A percentile compares a stretch with the other conserved stretches of the same genome.
phyloP scores from a whole-genome alignment of 2,888 invertebrate species.

The Lasius fuliginosus region DNA sequence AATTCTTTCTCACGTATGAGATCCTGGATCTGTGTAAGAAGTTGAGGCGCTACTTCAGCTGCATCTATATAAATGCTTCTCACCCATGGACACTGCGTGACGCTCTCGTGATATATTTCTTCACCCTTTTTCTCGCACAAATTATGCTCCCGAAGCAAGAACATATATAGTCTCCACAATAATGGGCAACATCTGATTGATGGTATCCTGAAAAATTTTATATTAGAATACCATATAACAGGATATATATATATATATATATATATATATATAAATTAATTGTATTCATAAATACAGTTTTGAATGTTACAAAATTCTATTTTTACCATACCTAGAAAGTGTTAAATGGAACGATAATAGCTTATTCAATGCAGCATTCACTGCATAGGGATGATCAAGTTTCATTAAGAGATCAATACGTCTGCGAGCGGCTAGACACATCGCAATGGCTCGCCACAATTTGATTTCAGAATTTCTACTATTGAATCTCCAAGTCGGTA shows the following conservation, averaged over 20 bases:
- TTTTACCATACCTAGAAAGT: constrained; percentile 77
- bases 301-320: constrained; percentile 3
- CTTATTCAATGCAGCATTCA: constrained; percentile 80
- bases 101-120: constrained; percentile 82
- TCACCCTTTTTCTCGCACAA: constrained; percentile 83
- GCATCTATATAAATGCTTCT: constrained; percentile 89
- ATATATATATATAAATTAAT: background rate
- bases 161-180: constrained; percentile 89
- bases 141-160: constrained; percentile 87
- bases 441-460: constrained; percentile 79
- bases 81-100: constrained; percentile 84
- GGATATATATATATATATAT: background rate
- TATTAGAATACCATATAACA: background rate
- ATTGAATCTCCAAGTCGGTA: constrained; percentile 88
- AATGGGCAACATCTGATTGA: constrained; percentile 87
- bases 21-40: constrained; percentile 90
- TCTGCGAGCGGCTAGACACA: constrained; percentile 80
- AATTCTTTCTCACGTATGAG: constrained; percentile 92
- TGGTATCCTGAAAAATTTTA: constrained; percentile 70
- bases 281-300: background rate
- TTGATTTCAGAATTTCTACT: constrained; percentile 72
- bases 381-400: constrained; percentile 37
- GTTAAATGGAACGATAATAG: constrained; percentile 80
- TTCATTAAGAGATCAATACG: constrained; percentile 57
- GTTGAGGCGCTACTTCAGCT: constrained; percentile 88